phyloP scores from a whole-genome alignment of 2,797 vertebrate genomes.

The Sebastes hopkinsi region DNA sequence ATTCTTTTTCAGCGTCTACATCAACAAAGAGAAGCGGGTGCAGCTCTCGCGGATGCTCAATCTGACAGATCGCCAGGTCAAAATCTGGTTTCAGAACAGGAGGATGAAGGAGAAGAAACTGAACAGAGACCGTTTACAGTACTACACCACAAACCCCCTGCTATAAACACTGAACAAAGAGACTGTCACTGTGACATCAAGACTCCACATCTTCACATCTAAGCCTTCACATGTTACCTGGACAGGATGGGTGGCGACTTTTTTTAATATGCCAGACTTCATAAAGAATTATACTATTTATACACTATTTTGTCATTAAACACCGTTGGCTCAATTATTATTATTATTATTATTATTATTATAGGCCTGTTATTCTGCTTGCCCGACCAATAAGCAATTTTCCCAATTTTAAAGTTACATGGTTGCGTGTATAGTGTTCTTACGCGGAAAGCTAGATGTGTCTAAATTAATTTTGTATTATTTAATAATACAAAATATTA shows the following conservation, averaged over 20 bases:
- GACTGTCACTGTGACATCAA: constrained; percentile 25
- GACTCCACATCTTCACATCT: background rate
- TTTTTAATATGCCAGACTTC: constrained; percentile 41
- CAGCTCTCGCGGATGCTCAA: constrained; percentile 98
- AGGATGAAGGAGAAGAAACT: constrained; percentile 99
- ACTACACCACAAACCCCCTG: constrained; percentile 95
- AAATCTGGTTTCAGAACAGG: constrained; percentile 99
- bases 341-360: constrained; percentile 56
- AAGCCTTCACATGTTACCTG: constrained; percentile 20
- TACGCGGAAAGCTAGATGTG: constrained; percentile 3
- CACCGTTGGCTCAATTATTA: constrained; percentile 35
- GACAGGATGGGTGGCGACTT: constrained; percentile 39
- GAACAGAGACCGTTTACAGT: constrained; percentile 99
- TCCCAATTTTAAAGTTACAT: background rate
- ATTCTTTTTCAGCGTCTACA: constrained; percentile 99
- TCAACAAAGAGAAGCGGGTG: constrained; percentile 99
- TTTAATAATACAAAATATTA: background rate
- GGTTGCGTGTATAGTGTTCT: background rate
- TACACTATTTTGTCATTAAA: constrained; percentile 55
- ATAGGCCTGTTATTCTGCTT: constrained; percentile 17
- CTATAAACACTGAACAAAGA: constrained; percentile 84
- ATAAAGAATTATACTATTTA: constrained; percentile 55
- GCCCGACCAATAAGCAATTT: background rate
- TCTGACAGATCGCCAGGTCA: constrained; percentile 97
- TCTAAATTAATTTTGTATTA: constrained; percentile 5